These are phyloP conservation scores for Syngnathus rostellatus DNA, from an alignment of 2,797 vertebrate genomes.

Conservation along the genomic window DNA sequence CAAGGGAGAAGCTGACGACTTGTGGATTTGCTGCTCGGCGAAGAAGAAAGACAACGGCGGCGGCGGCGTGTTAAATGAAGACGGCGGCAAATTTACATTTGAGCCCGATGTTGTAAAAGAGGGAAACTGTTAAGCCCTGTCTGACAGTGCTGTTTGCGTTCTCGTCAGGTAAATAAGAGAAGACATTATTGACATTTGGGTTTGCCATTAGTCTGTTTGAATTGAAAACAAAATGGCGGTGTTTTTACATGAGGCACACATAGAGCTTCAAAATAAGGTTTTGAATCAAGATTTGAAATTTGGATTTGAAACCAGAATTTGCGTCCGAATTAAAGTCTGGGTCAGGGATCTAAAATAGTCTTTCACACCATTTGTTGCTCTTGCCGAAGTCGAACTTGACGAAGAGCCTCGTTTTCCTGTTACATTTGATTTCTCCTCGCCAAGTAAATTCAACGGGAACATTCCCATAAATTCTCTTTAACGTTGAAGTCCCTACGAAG, in stretches of 20 bases:
- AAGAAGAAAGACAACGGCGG: not conserved
- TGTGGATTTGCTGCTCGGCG: not conserved
- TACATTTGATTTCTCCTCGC: constrained; percentile 10
- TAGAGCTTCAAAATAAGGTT: not conserved
- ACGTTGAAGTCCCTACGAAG: constrained; percentile 1
- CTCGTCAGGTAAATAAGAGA: not conserved
- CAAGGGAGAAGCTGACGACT: not conserved
- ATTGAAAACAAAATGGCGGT: too few species aligned
- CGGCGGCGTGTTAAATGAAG: not conserved
- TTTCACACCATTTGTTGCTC: not conserved
- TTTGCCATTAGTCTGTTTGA: not conserved
- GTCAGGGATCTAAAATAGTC: too few species aligned
- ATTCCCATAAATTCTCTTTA: not conserved
- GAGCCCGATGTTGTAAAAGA: not conserved
- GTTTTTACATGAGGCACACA: too few species aligned
- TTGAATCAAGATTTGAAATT: not conserved
- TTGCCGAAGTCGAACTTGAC: constrained; percentile 2
- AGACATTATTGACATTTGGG: not conserved
- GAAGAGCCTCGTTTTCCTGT: constrained; percentile 11
- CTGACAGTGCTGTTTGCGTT: not conserved
- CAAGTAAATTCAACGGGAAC: constrained; percentile 14
- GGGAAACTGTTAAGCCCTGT: not conserved
- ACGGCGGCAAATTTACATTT: not conserved
- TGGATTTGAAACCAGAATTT: not conserved
- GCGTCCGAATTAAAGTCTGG: not conserved